Percentiles rank a stretch among this genome's conserved stretches.
These are phyloP conservation scores for Drosophila miranda DNA, from an alignment of 1,140 invertebrate genomes.

Conservation along the genomic window DNA sequence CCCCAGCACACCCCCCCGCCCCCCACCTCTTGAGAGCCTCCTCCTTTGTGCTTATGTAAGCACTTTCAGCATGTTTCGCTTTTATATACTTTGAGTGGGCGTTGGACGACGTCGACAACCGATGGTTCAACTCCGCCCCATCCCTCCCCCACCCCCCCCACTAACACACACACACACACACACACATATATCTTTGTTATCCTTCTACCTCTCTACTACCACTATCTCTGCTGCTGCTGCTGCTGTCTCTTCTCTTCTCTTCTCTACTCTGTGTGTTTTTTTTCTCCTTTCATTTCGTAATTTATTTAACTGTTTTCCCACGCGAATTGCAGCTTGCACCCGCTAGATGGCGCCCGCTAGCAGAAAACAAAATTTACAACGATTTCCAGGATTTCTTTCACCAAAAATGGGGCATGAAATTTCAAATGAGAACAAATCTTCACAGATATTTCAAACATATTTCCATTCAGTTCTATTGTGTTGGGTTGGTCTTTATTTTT, in stretches of 20 bases:
- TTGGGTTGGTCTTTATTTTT: no score
- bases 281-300: slow-evolving; percentile 11
- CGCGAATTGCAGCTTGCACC: background rate
- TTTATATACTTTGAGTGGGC: slow-evolving; percentile 71
- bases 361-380: no score
- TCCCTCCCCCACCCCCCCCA: background rate
- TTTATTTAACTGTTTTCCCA: slow-evolving; percentile 29
- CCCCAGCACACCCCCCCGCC: slow-evolving; percentile 3
- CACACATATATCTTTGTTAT: slow-evolving; percentile 25
- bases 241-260: slow-evolving; percentile 5
- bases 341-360: slow-evolving; percentile 3
- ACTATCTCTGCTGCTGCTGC: no score
- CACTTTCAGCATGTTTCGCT: slow-evolving; percentile 76
- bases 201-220: slow-evolving; percentile 12
- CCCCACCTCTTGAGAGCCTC: slow-evolving; percentile 27
- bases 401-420: no score
- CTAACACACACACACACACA: slow-evolving; percentile 16
- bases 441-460: no score
- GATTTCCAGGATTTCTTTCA: no score
- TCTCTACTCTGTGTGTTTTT: background rate
- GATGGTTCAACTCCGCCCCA: background rate
- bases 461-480: no score
- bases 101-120: slow-evolving; percentile 18
- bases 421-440: no score
- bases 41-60: slow-evolving; percentile 68